Conservation (phyloP, 2,797 vertebrate species). For the Lutjanus campechanus region DNA sequence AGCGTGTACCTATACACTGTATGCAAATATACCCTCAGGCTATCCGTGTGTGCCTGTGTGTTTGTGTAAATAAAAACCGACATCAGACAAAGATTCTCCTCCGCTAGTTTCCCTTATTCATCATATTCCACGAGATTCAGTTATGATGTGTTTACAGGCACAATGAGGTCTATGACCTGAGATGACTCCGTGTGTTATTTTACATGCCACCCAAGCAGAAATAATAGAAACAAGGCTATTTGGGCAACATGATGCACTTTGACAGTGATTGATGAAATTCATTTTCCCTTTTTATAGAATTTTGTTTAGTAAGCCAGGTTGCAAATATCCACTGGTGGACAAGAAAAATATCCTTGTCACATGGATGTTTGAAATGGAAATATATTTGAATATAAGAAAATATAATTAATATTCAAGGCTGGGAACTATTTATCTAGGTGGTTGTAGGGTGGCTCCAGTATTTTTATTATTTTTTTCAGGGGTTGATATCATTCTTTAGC, state of each 20-base stretch:
- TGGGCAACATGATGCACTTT: background rate
- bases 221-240: background rate
- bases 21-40: slow-evolving; percentile 67
- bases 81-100: slow-evolving; percentile 29
- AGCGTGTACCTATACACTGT: slow-evolving; percentile 48
- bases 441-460: too few relatives aligned
- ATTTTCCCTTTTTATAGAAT: background rate
- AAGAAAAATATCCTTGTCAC: background rate
- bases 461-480: too few relatives aligned
- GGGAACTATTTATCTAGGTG: background rate
- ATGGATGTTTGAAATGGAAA: background rate
- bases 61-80: slow-evolving; percentile 44
- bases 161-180: background rate
- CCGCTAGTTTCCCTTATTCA: slow-evolving; percentile 27
- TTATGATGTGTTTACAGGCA: background rate
- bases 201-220: background rate
- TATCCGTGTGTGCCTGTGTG: slow-evolving; percentile 21
- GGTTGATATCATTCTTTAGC: too few relatives aligned
- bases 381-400: background rate
- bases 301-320: background rate
- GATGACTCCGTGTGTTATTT: background rate
- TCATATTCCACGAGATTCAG: slow-evolving; percentile 40
- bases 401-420: background rate
- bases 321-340: background rate
- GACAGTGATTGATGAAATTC: background rate